Evolutionary conservation across 2,113 vertebrate species (phyloP).

Genomic region (Todiramphus chloris): DNA sequence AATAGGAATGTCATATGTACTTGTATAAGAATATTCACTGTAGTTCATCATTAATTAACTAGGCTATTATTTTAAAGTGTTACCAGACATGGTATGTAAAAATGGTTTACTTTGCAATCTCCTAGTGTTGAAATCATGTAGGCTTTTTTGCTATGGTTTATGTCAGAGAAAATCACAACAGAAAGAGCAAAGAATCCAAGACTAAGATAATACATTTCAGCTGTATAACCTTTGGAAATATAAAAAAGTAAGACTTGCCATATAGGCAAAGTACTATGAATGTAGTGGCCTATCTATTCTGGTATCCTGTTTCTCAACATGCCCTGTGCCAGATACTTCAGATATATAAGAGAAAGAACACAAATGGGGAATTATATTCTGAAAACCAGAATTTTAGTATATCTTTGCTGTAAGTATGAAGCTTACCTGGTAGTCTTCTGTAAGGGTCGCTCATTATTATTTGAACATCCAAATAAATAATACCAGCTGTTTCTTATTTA

Average conservation of each 20-base stretch:
- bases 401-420: neutral
- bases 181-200: constrained; percentile 68
- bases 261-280: neutral
- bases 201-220: constrained; percentile 62
- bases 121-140: constrained; percentile 78
- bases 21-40: constrained; percentile 79
- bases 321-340: neutral
- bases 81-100: constrained; percentile 85
- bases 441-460: neutral
- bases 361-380: neutral
- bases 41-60: constrained; percentile 83
- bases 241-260: neutral
- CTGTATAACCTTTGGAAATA: constrained; percentile 59
- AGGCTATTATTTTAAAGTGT: constrained; percentile 83
- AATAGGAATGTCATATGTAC: constrained; percentile 79
- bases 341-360: neutral
- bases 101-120: constrained; percentile 82
- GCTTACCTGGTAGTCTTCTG: neutral
- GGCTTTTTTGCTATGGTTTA: constrained; percentile 74
- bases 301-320: neutral
- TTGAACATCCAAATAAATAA: neutral
- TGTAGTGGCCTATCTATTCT: neutral
- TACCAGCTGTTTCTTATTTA: constrained; percentile 1
- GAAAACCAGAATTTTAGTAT: neutral
- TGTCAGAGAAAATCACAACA: constrained; percentile 76